A percentile compares a stretch with the other conserved stretches of the same genome.
phyloP scores from a whole-genome alignment of 2,888 invertebrate species.

The Pristionchus fissidentatus region DNA sequence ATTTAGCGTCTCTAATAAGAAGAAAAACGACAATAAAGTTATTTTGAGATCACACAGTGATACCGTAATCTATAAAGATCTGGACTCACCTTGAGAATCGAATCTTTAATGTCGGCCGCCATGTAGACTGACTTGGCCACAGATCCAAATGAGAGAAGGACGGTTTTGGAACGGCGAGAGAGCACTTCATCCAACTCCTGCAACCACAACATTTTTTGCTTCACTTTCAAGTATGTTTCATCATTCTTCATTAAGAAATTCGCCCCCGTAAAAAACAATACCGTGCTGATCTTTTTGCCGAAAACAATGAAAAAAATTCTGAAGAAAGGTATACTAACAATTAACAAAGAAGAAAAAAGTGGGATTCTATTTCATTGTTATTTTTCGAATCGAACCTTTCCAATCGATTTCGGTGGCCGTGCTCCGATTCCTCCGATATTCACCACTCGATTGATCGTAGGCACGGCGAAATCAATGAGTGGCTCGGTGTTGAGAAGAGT shows the following conservation, averaged over 20 bases:
- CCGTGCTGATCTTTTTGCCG: too few species aligned
- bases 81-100: not conserved
- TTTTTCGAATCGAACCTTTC: too few species aligned
- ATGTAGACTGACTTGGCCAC: not conserved
- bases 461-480: conserved; percentile 20
- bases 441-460: conserved; percentile 19
- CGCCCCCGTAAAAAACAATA: too few species aligned
- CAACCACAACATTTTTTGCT: not conserved
- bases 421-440: conserved; percentile 32
- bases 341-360: too few species aligned
- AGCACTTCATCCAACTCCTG: conserved; percentile 22
- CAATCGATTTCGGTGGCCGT: not conserved
- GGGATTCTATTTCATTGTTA: too few species aligned
- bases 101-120: not conserved
- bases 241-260: not conserved
- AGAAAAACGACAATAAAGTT: not conserved
- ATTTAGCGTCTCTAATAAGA: not conserved
- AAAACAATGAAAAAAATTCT: too few species aligned
- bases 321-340: too few species aligned
- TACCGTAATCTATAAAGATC: not conserved
- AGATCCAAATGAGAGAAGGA: conserved; percentile 25
- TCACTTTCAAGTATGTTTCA: not conserved
- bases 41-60: not conserved
- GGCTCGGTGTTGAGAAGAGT: conserved; percentile 19
- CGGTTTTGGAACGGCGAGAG: not conserved